A percentile compares a stretch with the other conserved stretches of the same genome.
These are phyloP conservation scores for Grallaria varia DNA, from an alignment of 2,113 vertebrate genomes.

Conservation along the genomic window DNA sequence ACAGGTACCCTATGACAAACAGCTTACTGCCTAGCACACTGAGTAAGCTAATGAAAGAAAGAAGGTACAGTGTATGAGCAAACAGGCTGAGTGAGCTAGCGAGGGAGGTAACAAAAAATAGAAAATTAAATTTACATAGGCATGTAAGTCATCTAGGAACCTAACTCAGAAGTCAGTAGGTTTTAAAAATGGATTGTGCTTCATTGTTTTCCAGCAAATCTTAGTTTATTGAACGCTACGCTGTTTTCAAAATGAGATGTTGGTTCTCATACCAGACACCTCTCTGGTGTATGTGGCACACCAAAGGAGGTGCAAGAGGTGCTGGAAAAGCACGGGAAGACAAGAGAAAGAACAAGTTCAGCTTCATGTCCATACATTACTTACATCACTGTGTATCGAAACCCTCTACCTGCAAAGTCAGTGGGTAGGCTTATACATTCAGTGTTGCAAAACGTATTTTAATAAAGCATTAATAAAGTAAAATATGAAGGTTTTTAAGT, in stretches of 20 bases:
- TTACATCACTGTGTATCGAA: neutral
- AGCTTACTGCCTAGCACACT: slow-evolving; percentile 36
- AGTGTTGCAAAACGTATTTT: neutral
- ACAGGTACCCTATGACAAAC: slow-evolving; percentile 65
- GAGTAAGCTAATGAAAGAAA: slow-evolving; percentile 48
- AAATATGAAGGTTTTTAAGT: neutral
- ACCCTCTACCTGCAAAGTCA: neutral
- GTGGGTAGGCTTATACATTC: neutral
- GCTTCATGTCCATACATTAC: neutral
- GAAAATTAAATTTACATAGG: slow-evolving; percentile 37
- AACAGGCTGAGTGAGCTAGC: neutral
- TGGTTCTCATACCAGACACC: neutral
- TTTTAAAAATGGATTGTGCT: neutral
- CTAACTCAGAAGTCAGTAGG: neutral
- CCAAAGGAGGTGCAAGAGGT: neutral
- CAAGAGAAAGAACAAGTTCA: neutral
- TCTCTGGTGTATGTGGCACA: neutral
- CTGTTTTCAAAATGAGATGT: neutral
- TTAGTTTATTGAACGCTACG: neutral
- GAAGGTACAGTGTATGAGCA: neutral
- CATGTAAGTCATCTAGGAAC: neutral
- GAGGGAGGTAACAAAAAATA: slow-evolving; percentile 43
- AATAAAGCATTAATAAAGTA: neutral
- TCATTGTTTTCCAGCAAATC: neutral
- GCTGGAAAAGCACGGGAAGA: neutral